Evolutionary conservation across 1,140 invertebrate genomes (phyloP).

Genomic region (Drosophila sucinea): DNA sequence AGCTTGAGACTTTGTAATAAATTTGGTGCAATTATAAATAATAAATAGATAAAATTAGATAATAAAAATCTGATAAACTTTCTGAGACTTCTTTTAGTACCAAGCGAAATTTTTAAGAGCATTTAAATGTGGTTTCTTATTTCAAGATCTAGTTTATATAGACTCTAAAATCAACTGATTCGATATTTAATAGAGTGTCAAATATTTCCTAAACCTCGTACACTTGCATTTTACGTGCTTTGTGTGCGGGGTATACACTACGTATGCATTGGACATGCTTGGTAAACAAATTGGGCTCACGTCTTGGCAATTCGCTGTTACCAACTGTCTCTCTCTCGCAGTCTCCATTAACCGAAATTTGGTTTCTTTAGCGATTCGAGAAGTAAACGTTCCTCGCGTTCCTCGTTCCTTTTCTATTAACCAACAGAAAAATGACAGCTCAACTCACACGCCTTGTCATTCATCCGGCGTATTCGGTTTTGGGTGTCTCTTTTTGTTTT

Average conservation of each 20-base stretch:
- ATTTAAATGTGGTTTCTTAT: too few relatives aligned
- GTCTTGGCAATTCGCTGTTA: slow-evolving; percentile 5
- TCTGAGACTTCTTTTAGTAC: too few relatives aligned
- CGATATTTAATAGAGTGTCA: too few relatives aligned
- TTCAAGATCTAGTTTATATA: too few relatives aligned
- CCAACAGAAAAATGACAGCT: slow-evolving; percentile 2
- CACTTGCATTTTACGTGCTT: too few relatives aligned
- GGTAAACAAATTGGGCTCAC: slow-evolving; percentile 19
- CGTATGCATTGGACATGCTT: slow-evolving; percentile 20
- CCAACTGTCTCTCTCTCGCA: background rate
- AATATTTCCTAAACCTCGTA: too few relatives aligned
- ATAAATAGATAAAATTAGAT: too few relatives aligned
- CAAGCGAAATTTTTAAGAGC: too few relatives aligned
- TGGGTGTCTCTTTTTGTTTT: background rate
- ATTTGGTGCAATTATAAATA: too few relatives aligned
- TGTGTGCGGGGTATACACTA: background rate
- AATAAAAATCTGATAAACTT: too few relatives aligned
- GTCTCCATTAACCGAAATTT: background rate
- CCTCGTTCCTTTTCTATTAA: background rate
- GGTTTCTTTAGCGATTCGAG: background rate
- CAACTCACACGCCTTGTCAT: slow-evolving; percentile 11
- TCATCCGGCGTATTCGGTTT: slow-evolving; percentile 8
- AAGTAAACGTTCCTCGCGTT: background rate
- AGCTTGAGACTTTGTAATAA: too few relatives aligned
- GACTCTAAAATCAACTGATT: too few relatives aligned